Percentiles rank a stretch among this genome's conserved stretches.
These are phyloP conservation scores for Allygus modestus DNA, from an alignment of 2,888 invertebrate species.

Conservation along the genomic window DNA sequence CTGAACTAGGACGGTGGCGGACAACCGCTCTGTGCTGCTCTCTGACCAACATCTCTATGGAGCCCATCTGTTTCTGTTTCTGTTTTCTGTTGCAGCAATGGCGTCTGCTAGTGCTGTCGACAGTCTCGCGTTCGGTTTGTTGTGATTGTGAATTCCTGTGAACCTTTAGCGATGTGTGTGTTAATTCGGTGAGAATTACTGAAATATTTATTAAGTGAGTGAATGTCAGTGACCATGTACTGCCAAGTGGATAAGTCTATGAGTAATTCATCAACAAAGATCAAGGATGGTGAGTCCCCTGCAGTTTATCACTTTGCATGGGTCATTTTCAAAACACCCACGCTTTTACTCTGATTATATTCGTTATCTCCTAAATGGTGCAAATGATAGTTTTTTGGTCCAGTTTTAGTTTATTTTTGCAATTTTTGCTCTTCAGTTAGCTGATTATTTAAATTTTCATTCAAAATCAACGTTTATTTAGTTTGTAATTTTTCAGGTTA, in stretches of 20 bases:
- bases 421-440: background rate
- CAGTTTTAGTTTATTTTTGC: no score
- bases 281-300: slow-evolving; percentile 71
- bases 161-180: slow-evolving; percentile 75
- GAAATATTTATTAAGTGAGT: slow-evolving; percentile 69
- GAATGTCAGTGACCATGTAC: slow-evolving; percentile 69
- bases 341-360: slow-evolving; percentile 33
- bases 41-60: slow-evolving; percentile 43
- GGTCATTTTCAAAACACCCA: slow-evolving; percentile 59
- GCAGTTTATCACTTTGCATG: slow-evolving; percentile 21
- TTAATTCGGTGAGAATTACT: slow-evolving; percentile 80
- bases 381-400: background rate
- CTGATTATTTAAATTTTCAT: background rate
- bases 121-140: slow-evolving; percentile 60
- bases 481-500: background rate
- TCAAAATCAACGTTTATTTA: background rate
- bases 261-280: slow-evolving; percentile 71
- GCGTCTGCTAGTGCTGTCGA: slow-evolving; percentile 62
- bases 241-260: slow-evolving; percentile 72
- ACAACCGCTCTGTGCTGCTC: slow-evolving; percentile 35
- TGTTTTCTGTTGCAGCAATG: slow-evolving; percentile 62
- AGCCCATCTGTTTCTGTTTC: slow-evolving; percentile 58
- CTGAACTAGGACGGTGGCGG: background rate
- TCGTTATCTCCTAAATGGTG: background rate
- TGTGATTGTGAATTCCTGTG: slow-evolving; percentile 63